Base-by-base conservation (phyloP, 1,140 invertebrate species). In the Zaprionus kolodkinae region DNA sequence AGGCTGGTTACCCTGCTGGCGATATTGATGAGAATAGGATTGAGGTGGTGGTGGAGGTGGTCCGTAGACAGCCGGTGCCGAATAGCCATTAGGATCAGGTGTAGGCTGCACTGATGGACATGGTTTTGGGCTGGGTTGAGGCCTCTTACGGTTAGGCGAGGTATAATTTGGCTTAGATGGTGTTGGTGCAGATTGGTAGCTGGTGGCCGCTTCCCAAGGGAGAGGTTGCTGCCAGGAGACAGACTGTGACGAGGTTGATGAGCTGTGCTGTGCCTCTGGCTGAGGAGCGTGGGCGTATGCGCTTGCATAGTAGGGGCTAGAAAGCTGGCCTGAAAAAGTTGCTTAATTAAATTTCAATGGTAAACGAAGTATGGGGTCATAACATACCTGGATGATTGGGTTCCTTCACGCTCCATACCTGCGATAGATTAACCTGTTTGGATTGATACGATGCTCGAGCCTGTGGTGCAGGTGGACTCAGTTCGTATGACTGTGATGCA, bases 211-310 rank as follows among this genome's bases (percentile, higher is more conserved):
- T 38, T 89, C 80, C 84, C 84, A 88, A 9, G 84, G 84, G n/a
- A 88, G 17, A 3, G 80, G 66, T 12, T 78, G 50, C 10, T 68
- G 57, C 74, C 80, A 81, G 11, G 84, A 84, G 3, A 80, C 66
- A 3, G 71, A 27, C n/a, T 68, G 43, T 9, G 27, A 52, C 33
- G 35, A 6, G 13, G 36, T 33, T 1, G 21, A 43, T 13, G 21
- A 62, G 15, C 33, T 21, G 25, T 52, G 36, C 25, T 62, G 65
- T 0, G 62, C 38, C 5, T 76, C 54, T 0, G 62, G 43, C 5
- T 76, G 57, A 1, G 83, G 65, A 0, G 72, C 65, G 17, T 76
- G 48, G 1, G 75, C 60, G 55, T 86, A 71, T 17, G 69, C 76
- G 35, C 38, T 66, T 1, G 66, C 69, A 13, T 75, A 72, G 12